phyloP scores from a whole-genome alignment of 1,140 invertebrate species.

The Drosophila pandora region DNA sequence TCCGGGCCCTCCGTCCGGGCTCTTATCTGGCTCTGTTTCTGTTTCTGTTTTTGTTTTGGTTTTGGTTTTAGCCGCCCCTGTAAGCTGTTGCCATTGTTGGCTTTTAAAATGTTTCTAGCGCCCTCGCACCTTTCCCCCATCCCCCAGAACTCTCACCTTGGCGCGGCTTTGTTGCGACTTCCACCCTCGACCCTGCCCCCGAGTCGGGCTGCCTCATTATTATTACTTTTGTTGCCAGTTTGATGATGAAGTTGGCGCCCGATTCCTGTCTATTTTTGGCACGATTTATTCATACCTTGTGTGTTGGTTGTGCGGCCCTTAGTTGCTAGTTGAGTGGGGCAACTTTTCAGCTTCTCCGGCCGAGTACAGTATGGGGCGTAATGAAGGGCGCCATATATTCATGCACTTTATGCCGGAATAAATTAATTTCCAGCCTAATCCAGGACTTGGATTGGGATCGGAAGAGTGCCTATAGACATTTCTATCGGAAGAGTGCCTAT shows the following conservation, averaged over 20 bases:
- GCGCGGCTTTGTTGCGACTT: constrained; percentile 9
- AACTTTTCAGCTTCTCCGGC: constrained; percentile 24
- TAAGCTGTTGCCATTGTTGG: constrained; percentile 43
- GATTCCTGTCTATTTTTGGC: constrained; percentile 56
- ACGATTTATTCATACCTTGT: constrained; percentile 59
- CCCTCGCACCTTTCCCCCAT: not conserved
- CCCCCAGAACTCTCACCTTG: constrained; percentile 37
- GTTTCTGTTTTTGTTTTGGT: constrained; percentile 10
- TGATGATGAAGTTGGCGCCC: constrained; percentile 64
- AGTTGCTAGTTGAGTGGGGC: constrained; percentile 18
- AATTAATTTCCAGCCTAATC: not conserved
- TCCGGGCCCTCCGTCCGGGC: not conserved
- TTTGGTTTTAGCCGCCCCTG: constrained; percentile 11
- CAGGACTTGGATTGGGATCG: no score
- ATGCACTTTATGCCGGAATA: constrained; percentile 14
- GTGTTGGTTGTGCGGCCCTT: constrained; percentile 5
- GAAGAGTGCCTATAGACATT: no score
- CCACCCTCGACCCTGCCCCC: not conserved
- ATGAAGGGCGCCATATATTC: constrained; percentile 39
- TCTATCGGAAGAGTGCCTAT: no score
- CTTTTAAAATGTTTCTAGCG: constrained; percentile 25
- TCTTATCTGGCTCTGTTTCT: constrained; percentile 2
- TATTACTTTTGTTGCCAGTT: constrained; percentile 62
- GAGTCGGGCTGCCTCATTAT: constrained; percentile 35
- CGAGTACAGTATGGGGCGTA: constrained; percentile 11